phyloP scores from a whole-genome alignment of 2,113 vertebrate genomes.

The Bubo blakistoni region DNA sequence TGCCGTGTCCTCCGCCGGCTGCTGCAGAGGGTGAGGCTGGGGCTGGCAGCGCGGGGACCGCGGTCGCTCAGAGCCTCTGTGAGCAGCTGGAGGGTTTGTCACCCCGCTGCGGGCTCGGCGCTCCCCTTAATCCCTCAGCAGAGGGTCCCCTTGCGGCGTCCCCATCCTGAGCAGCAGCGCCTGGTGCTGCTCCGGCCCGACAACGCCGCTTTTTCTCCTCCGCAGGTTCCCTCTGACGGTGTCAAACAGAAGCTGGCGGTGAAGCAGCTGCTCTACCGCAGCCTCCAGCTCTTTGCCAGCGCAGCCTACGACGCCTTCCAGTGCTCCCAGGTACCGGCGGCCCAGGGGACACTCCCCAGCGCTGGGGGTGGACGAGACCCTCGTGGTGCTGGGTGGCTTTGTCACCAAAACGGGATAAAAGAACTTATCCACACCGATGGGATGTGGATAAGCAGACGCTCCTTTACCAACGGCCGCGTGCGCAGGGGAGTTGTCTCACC shows the following conservation, averaged over 20 bases:
- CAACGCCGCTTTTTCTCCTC: accelerated
- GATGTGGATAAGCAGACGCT: too few species aligned
- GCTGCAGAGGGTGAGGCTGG: slow-evolving; percentile 41
- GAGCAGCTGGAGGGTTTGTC: neutral
- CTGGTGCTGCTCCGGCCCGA: accelerated
- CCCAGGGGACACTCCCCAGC: accelerated
- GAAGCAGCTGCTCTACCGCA: slow-evolving; percentile 77
- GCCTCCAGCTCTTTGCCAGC: slow-evolving; percentile 77
- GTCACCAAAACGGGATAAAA: too few species aligned
- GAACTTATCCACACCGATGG: too few species aligned
- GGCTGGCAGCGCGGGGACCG: neutral
- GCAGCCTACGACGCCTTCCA: slow-evolving; percentile 76
- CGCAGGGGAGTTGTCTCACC: too few species aligned
- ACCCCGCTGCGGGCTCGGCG: neutral
- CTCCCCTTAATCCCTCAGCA: neutral
- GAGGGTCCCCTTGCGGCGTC: accelerated
- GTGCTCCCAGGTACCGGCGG: slow-evolving; percentile 73
- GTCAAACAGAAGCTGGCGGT: slow-evolving; percentile 63
- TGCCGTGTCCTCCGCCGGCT: slow-evolving; percentile 61
- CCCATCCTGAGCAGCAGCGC: accelerated
- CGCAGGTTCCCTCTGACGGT: slow-evolving; percentile 34
- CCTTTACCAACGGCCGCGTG: too few species aligned
- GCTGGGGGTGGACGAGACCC: too few species aligned
- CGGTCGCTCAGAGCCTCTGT: neutral
- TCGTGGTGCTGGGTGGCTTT: accelerated